Conservation (phyloP, 2,797 vertebrate species). For the Aulostomus chinensis region DNA sequence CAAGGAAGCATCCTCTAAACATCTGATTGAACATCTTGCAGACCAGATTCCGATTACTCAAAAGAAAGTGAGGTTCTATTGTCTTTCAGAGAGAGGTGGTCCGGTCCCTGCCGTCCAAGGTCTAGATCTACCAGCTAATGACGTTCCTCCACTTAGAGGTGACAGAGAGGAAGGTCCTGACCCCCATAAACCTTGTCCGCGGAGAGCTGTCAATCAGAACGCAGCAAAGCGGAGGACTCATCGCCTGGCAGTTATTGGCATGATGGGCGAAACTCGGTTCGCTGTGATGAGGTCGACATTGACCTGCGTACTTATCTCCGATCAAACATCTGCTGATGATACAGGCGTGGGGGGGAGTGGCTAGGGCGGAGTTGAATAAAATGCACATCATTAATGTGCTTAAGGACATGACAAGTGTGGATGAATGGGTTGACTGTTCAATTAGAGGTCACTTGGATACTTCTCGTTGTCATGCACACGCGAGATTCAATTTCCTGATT, state of each 20-base stretch:
- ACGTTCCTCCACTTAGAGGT: slow-evolving; percentile 68
- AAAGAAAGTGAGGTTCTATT: slow-evolving; percentile 36
- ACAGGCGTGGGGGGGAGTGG: slow-evolving; percentile 25
- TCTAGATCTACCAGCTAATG: slow-evolving; percentile 58
- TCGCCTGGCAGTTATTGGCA: slow-evolving; percentile 63
- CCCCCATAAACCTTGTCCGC: slow-evolving; percentile 73
- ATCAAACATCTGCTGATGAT: slow-evolving; percentile 76
- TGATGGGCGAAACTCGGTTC: slow-evolving; percentile 45
- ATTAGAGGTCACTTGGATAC: slow-evolving; percentile 68
- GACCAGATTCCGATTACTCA: slow-evolving; percentile 49
- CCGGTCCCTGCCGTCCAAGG: slow-evolving; percentile 54
- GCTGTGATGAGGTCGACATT: slow-evolving; percentile 67
- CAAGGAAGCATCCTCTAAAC: slow-evolving; percentile 38
- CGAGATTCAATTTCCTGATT: slow-evolving; percentile 62
- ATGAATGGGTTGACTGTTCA: slow-evolving; percentile 52
- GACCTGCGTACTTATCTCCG: slow-evolving; percentile 67
- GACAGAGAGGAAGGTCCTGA: slow-evolving; percentile 69
- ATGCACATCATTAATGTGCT: slow-evolving; percentile 55
- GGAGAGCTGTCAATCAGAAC: slow-evolving; percentile 70
- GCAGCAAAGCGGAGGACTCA: slow-evolving; percentile 52
- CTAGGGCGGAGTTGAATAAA: slow-evolving; percentile 34
- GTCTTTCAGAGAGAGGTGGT: slow-evolving; percentile 44
- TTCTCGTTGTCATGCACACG: slow-evolving; percentile 60
- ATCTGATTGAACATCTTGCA: slow-evolving; percentile 56
- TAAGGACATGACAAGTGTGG: slow-evolving; percentile 29